Base-by-base conservation (phyloP, 2,797 vertebrate species). In the Pipistrellus pygmaeus region DNA sequence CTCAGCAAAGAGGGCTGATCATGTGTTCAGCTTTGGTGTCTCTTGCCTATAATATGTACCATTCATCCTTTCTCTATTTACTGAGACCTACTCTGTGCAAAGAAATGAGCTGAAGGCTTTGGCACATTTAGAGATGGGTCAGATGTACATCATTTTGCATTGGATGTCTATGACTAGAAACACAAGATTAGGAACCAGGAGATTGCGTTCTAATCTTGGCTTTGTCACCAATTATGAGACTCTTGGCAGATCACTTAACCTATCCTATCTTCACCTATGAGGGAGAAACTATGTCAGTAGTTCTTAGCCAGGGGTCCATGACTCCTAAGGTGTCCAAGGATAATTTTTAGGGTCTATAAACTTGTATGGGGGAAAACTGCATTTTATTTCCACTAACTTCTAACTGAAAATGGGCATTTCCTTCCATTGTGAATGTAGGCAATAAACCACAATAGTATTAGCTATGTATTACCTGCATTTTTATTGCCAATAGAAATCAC, bases 341-440 rank as follows among this genome's bases (percentile, higher is more conserved):
- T 83, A n/a, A 30, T 83, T 78, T 84, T 25, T 0, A 3, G 35
- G 3, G 12, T 27, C 51, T 21, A 73, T 93, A 35, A 87, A 69
- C 7, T 83, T 80, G 57, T 30, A 73, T 53, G 82, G 38, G 8
- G 15, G 27, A 41, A 95, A 72, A 60, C 0, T 14, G 21, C 17
- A 53, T 78, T 73, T 68, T 68, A 35, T 53, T 78, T 93, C 18
- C 32, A 68, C 30, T 41, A 48, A 51, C 8, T 17, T 73, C 48
- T 84, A 44, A 51, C 72, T 57, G 84, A 71, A 77, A 87, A 64
- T 6, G 64, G n/a, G 5, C 35, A 55, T 76, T 89, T 96, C 38
- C 27, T 92, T 18, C 20, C 25, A 18, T 5, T 83, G 55, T 73
- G n/a, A 82, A 41, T 13, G 8, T 66, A 51, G 64, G 41, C 51